Evolutionary conservation across 2,113 vertebrate genomes (phyloP).

Genomic region (Capreolus pygargus): DNA sequence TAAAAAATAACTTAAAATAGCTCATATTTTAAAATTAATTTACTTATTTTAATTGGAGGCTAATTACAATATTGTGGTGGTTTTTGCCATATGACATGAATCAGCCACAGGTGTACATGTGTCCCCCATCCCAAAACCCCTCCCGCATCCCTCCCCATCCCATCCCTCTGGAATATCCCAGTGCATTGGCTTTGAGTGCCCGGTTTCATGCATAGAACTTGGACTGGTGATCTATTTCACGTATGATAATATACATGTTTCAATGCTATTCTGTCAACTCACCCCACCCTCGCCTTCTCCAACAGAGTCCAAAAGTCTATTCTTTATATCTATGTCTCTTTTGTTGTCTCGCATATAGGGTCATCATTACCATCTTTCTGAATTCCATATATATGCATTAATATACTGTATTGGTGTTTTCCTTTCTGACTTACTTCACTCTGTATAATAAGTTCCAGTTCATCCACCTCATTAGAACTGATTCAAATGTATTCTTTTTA

Average conservation of each 20-base stretch:
- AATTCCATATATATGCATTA: not conserved
- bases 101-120: not conserved
- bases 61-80: not conserved
- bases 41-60: not conserved
- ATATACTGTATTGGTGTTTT: not conserved
- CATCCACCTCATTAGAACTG: not conserved
- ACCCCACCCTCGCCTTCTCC: not conserved
- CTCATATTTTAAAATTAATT: not conserved
- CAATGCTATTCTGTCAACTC: not conserved
- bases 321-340: not conserved
- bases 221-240: not conserved
- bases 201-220: not conserved
- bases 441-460: not conserved
- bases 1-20: not conserved
- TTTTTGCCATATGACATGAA: not conserved
- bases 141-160: fast-evolving
- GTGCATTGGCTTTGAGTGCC: fast-evolving
- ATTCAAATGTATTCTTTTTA: not conserved
- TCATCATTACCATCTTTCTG: not conserved
- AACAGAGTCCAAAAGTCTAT: not conserved
- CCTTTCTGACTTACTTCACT: not conserved
- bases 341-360: not conserved
- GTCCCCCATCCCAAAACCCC: not conserved
- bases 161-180: not conserved
- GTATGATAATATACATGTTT: not conserved